These are phyloP conservation scores for Nowickia ferox DNA, from an alignment of 2,888 invertebrate species.

Conservation along the genomic window DNA sequence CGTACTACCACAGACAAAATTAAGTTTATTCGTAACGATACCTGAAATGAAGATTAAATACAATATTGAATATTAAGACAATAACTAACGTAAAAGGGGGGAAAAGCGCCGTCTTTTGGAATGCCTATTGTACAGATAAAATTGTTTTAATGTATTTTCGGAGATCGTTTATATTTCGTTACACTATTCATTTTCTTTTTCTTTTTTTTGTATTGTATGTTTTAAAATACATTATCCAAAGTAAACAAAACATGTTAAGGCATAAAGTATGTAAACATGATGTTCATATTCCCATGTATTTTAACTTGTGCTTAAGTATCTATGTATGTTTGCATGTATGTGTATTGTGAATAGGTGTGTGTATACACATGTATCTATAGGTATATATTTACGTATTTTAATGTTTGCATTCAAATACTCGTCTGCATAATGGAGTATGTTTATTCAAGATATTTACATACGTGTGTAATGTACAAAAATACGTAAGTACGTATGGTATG, in stretches of 20 bases:
- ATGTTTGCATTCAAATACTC: conserved; percentile 13
- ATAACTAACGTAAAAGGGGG: background rate
- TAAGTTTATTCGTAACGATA: conserved; percentile 55
- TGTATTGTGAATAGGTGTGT: conserved; percentile 2
- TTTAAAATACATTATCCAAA: conserved; percentile 55
- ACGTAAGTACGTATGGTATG: background rate
- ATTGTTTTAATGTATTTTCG: conserved; percentile 80
- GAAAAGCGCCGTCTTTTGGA: conserved; percentile 77
- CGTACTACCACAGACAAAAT: conserved; percentile 47
- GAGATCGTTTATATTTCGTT: conserved; percentile 79
- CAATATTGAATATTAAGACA: background rate
- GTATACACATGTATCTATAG: background rate
- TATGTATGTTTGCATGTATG: conserved; percentile 29
- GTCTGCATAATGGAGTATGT: conserved; percentile 23
- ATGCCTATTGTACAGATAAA: conserved; percentile 79
- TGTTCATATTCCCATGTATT: conserved; percentile 38
- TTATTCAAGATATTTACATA: conserved; percentile 45
- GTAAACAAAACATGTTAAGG: conserved; percentile 54
- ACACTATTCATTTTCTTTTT: conserved; percentile 40
- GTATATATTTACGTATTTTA: background rate
- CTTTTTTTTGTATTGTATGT: background rate
- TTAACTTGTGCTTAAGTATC: background rate
- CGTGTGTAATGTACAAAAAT: conserved; percentile 49
- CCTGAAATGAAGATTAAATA: conserved; percentile 21
- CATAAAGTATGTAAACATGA: conserved; percentile 62